phyloP scores from a whole-genome alignment of 2,888 invertebrate genomes.

The Ophion costatus region DNA sequence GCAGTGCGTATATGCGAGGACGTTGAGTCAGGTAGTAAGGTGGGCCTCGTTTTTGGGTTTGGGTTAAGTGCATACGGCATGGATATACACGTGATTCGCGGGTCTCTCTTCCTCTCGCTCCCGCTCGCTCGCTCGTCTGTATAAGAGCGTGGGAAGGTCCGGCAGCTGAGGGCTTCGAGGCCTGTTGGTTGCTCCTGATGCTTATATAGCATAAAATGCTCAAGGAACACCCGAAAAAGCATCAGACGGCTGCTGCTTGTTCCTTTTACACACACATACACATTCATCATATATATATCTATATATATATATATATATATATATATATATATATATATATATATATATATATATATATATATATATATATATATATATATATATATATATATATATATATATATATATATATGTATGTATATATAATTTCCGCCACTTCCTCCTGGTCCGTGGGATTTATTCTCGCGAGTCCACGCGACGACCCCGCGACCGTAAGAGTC shows the following conservation, averaged over 20 bases:
- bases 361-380: not conserved
- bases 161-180: constrained; percentile 78
- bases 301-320: not conserved
- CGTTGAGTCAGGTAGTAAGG: constrained; percentile 77
- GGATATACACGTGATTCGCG: constrained; percentile 40
- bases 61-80: constrained; percentile 63
- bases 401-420: not conserved
- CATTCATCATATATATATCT: too few species aligned
- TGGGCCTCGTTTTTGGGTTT: constrained; percentile 69
- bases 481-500: constrained; percentile 30
- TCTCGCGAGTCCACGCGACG: constrained; percentile 43
- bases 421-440: constrained; percentile 66
- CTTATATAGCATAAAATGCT: constrained; percentile 36
- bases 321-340: constrained; percentile 1
- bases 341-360: not conserved
- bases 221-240: constrained; percentile 71
- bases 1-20: constrained; percentile 21
- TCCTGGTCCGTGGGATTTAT: constrained; percentile 60
- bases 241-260: constrained; percentile 69
- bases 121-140: constrained; percentile 50
- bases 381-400: not conserved
- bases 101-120: constrained; percentile 7
- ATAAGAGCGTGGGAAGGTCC: constrained; percentile 82
- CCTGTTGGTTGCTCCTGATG: constrained; percentile 46
- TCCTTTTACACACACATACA: constrained; percentile 15